A percentile compares a stretch with the other conserved stretches of the same genome.
phyloP scores from a whole-genome alignment of 2,888 invertebrate species.

The Rhamphomyia laevipes region DNA sequence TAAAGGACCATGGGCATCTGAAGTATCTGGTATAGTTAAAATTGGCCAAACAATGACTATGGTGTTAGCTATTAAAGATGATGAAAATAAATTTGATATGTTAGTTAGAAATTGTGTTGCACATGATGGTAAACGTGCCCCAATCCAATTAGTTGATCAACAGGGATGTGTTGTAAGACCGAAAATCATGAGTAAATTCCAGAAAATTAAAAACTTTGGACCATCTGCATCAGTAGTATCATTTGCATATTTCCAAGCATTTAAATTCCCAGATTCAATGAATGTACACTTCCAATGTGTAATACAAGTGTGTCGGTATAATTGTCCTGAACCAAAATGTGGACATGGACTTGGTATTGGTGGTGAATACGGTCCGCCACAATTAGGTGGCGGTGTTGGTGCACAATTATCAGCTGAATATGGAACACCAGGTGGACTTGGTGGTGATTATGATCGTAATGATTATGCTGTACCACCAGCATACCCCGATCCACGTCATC shows the following conservation, averaged over 20 bases:
- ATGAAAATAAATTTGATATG: slow-evolving; percentile 94
- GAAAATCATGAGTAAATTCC: slow-evolving; percentile 92
- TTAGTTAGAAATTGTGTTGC: slow-evolving; percentile 88
- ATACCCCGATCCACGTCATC: slow-evolving; percentile 78
- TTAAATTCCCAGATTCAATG: slow-evolving; percentile 95
- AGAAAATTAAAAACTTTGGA: slow-evolving; percentile 91
- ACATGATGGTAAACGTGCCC: slow-evolving; percentile 86
- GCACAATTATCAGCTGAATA: slow-evolving; percentile 50
- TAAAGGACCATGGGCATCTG: slow-evolving; percentile 94
- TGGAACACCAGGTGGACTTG: slow-evolving; percentile 40
- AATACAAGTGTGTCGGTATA: slow-evolving; percentile 87
- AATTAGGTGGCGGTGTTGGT: slow-evolving; percentile 47
- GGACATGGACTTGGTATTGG: slow-evolving; percentile 48
- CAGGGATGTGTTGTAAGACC: slow-evolving; percentile 88
- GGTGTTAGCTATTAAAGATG: slow-evolving; percentile 91
- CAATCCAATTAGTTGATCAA: slow-evolving; percentile 86
- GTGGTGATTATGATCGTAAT: slow-evolving; percentile 34
- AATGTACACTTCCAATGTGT: slow-evolving; percentile 96
- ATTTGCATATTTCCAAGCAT: slow-evolving; percentile 92
- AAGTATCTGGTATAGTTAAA: slow-evolving; percentile 90
- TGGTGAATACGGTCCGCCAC: slow-evolving; percentile 52
- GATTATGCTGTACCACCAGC: slow-evolving; percentile 73
- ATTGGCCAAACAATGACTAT: slow-evolving; percentile 96
- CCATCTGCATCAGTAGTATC: slow-evolving; percentile 89
- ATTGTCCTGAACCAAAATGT: slow-evolving; percentile 88